Evolutionary conservation across 2,888 invertebrate genomes (phyloP).

Genomic region (Cryptops parisi): DNA sequence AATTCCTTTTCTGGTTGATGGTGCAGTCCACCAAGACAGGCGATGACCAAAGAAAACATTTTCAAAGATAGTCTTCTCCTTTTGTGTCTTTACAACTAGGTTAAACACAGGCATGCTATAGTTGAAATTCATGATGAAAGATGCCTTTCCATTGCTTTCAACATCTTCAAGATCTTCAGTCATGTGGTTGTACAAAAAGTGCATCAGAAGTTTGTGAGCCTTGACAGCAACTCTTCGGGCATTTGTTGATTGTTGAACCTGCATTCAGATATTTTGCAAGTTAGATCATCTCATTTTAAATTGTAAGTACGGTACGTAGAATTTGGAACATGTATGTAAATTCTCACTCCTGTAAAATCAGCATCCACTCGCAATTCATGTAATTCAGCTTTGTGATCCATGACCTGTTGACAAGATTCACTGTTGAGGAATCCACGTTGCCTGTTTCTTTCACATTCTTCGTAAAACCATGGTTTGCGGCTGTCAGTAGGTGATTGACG

Average conservation of each 20-base stretch:
- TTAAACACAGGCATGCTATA: not conserved
- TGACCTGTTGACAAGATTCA: not conserved
- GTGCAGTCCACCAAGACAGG: not conserved
- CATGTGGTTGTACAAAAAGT: not conserved
- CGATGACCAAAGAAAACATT: not conserved
- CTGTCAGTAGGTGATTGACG: not conserved
- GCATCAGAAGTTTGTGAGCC: not conserved
- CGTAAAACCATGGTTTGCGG: not conserved
- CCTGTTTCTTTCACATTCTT: not conserved
- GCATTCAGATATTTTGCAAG: too few relatives aligned
- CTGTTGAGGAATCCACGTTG: not conserved
- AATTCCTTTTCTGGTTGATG: not conserved
- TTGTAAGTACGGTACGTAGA: not conserved
- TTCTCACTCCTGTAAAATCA: not conserved
- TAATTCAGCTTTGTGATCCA: not conserved
- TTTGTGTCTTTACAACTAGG: not conserved
- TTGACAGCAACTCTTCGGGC: not conserved
- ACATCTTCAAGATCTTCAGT: not conserved
- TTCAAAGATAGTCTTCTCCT: not conserved
- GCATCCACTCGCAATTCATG: not conserved
- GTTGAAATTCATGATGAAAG: not conserved
- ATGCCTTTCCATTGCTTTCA: not conserved
- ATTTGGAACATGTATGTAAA: too few relatives aligned
- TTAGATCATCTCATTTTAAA: too few relatives aligned
- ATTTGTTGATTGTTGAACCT: not conserved